A percentile compares a stretch with the other conserved stretches of the same genome.
Evolutionary conservation across 2,113 vertebrate species (phyloP).

Genomic region (Urocynchramus pylzowi): DNA sequence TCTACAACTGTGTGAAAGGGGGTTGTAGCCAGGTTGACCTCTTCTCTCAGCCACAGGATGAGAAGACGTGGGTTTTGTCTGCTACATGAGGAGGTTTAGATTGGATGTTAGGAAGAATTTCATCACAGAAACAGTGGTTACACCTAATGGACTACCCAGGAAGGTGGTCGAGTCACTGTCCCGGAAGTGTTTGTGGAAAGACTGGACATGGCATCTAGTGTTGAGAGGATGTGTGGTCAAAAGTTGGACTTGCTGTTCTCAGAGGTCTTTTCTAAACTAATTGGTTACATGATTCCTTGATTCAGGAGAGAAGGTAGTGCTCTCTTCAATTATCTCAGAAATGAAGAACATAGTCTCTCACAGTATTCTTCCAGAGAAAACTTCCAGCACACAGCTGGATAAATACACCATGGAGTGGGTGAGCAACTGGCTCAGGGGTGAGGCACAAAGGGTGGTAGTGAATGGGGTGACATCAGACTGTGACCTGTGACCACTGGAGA

Average conservation of each 20-base stretch:
- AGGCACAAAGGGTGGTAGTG: accelerated
- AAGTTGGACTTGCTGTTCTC: background rate
- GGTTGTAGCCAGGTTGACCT: background rate
- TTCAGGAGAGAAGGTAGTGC: background rate
- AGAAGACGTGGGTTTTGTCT: background rate
- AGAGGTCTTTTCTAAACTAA: background rate
- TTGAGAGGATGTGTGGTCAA: background rate
- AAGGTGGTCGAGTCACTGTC: background rate
- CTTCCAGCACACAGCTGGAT: background rate
- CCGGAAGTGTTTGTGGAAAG: background rate
- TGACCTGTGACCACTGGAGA: no score
- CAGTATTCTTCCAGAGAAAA: background rate
- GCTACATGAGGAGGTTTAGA: background rate
- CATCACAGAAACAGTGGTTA: background rate
- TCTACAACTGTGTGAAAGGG: accelerated
- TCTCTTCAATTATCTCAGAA: background rate
- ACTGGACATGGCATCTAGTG: no score
- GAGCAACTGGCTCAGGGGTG: accelerated
- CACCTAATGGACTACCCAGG: background rate
- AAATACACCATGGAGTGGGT: background rate
- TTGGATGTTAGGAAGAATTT: background rate
- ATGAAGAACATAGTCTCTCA: background rate
- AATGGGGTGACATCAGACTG: background rate
- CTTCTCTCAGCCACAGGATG: background rate
- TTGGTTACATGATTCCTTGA: background rate